These are phyloP conservation scores for Falco punctatus DNA, from an alignment of 2,113 vertebrate genomes.

Conservation along the genomic window DNA sequence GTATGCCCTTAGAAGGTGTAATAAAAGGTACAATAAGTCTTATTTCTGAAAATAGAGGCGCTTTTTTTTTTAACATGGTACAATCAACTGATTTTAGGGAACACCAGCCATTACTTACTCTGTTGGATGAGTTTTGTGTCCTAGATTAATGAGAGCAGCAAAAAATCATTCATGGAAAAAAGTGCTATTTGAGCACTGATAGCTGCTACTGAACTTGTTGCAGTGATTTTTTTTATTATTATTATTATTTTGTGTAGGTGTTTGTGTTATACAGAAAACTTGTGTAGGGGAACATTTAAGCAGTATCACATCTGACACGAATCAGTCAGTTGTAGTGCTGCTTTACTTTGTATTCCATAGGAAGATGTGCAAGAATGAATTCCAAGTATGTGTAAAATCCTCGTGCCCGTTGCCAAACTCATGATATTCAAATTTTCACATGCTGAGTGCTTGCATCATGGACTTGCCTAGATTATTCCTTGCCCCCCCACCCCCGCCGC, in stretches of 20 bases:
- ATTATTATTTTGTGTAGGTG: no score
- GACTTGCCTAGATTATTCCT: neutral
- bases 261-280: neutral
- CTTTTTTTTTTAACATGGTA: neutral
- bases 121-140: neutral
- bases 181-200: neutral
- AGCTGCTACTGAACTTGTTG: neutral
- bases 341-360: neutral
- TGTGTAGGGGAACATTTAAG: neutral
- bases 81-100: neutral
- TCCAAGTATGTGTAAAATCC: neutral
- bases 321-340: neutral
- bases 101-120: neutral
- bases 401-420: neutral
- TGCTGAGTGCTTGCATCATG: neutral
- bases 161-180: neutral
- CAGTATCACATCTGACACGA: neutral
- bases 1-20: neutral
- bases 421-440: neutral
- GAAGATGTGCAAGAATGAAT: neutral
- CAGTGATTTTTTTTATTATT: neutral
- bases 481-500: accelerated
- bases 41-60: neutral
- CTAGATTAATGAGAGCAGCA: neutral
- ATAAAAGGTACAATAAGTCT: neutral